Evolutionary conservation across 2,113 vertebrate species (phyloP).

Genomic region (Xyliphius kryptos): DNA sequence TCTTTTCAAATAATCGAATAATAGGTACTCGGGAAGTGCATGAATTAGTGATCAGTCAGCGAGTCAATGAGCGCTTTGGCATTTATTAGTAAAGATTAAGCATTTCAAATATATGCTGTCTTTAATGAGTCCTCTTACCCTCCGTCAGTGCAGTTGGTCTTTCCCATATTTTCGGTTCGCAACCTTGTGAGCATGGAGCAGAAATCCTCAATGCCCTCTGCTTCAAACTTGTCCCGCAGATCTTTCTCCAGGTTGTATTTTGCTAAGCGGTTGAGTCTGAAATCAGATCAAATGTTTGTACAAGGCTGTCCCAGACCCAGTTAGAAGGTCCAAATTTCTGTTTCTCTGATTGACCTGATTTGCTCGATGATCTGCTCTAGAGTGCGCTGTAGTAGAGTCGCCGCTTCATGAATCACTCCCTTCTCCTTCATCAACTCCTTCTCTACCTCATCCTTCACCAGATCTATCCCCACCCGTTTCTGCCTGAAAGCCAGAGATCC

Average conservation of each 20-base stretch:
- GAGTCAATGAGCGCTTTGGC: no score
- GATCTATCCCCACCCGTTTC: constrained; percentile 67
- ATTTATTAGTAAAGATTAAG: no score
- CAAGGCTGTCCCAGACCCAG: background rate
- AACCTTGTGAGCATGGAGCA: constrained; percentile 74
- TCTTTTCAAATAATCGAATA: no score
- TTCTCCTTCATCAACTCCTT: constrained; percentile 75
- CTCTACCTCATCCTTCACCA: constrained; percentile 74
- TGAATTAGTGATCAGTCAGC: no score
- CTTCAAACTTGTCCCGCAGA: constrained; percentile 76
- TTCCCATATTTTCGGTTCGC: constrained; percentile 41
- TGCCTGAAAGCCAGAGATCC: constrained; percentile 71
- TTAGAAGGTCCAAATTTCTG: no score
- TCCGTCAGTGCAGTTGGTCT: background rate
- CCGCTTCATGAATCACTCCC: constrained; percentile 63
- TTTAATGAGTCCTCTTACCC: constrained; percentile 53
- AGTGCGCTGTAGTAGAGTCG: constrained; percentile 65
- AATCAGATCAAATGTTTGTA: background rate
- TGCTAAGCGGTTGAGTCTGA: constrained; percentile 75
- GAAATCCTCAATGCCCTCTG: constrained; percentile 74
- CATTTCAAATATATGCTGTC: no score
- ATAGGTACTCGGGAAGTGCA: no score
- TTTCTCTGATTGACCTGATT: constrained; percentile 70
- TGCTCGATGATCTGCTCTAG: constrained; percentile 78
- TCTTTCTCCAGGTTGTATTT: constrained; percentile 83